phyloP scores from a whole-genome alignment of 2,797 vertebrate genomes.

The Tenualosa ilisha region DNA sequence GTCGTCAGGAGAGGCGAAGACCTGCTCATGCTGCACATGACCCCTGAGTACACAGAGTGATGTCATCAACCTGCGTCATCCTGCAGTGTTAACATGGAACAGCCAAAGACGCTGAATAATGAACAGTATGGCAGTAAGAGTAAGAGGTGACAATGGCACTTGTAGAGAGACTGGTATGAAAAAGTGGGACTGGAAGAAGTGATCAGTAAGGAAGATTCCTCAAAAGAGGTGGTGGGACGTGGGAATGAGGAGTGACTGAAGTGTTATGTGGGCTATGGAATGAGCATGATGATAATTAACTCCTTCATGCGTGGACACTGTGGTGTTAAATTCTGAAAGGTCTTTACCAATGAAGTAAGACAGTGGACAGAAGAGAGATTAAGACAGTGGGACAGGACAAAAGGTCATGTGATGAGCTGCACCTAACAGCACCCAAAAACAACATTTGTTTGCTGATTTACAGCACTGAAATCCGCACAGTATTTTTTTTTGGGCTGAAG shows the following conservation, averaged over 20 bases:
- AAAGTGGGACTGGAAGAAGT: background rate
- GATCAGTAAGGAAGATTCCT: background rate
- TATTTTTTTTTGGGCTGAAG: background rate
- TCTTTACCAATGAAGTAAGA: background rate
- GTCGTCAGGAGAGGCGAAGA: constrained; percentile 77
- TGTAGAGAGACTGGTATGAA: background rate
- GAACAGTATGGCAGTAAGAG: background rate
- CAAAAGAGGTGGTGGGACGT: background rate
- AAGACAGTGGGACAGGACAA: background rate
- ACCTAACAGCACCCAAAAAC: background rate
- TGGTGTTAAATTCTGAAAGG: background rate
- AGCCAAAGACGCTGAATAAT: background rate
- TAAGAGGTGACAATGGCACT: background rate
- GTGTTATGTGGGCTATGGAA: background rate
- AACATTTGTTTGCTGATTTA: background rate
- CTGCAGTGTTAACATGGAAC: background rate
- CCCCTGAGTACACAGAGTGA: constrained; percentile 85
- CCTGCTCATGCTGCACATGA: constrained; percentile 79
- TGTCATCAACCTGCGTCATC: background rate
- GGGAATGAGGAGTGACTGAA: background rate
- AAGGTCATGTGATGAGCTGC: background rate
- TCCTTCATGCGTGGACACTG: background rate
- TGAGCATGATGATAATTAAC: too few relatives aligned
- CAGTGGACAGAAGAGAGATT: background rate
- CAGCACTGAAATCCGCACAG: background rate